Base-by-base conservation (phyloP, 2,888 invertebrate species). In the Ditula angustiorana region DNA sequence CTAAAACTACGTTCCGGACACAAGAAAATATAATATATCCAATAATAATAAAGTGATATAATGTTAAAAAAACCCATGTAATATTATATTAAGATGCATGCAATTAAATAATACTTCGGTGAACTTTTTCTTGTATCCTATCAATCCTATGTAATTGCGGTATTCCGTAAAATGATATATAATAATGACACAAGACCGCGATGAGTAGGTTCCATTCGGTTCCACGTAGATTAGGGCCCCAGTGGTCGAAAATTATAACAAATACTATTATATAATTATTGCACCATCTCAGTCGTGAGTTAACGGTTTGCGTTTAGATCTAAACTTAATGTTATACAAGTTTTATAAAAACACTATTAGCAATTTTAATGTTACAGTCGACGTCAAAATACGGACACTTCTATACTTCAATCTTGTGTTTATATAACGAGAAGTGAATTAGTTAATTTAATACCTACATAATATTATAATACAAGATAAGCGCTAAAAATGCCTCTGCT, bases 1-100 rank as follows among this genome's bases (percentile, higher is more conserved):
- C 89, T 90, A 90, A 81, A 81, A 76, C 88, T 90, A 90, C 83
- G 82, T 85, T 88, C 85, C 81, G 83, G 85, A 88, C 84, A 87
- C 82, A 84, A 85, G 77, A 80, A 86, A 83, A 75, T 76, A 75
- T 73, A 70, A 73, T 75, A 80, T 77, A 74, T 75, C 77, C 76
- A 71, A 75, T 77, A 71, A 71, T 73, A 73, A 69, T 63, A 64
- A 66, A 58, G 63, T 63, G 58, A 58, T 58, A 64, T 41, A 24
- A 64, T 64, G 35, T 46, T 46, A 58, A 58, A 52, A 57, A 58
- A 52, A 50, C 49, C 58, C 63, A 58, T 35, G 57, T 41, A 50
- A 57, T 57, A n/a, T n/a, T n/a, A 57, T 33, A 44, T 24, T 4
- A 50, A 13, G 28, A 62, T 62, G 46, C 58, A 64, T 35, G 58